These are phyloP conservation scores for Chelidonichthys spinosus DNA, from an alignment of 2,797 vertebrate genomes.

Conservation along the genomic window DNA sequence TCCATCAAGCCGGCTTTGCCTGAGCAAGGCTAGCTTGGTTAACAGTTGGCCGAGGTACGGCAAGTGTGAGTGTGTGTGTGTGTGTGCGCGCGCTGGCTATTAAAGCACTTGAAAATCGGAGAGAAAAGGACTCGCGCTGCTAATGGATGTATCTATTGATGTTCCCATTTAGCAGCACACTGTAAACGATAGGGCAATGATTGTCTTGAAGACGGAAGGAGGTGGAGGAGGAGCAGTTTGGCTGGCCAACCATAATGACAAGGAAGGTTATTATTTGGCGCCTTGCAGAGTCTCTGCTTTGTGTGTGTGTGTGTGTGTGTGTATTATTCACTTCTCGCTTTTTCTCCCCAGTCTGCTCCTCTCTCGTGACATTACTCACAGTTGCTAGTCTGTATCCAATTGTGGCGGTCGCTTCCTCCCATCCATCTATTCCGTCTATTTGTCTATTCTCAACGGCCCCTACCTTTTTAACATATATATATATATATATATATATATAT, in stretches of 20 bases:
- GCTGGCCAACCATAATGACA: constrained; percentile 72
- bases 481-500: too few relatives aligned
- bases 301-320: constrained; percentile 23
- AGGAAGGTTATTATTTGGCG: constrained; percentile 77
- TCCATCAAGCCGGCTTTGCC: constrained; percentile 59
- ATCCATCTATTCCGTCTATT: constrained; percentile 9
- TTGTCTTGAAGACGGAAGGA: constrained; percentile 70
- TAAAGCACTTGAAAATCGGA: constrained; percentile 75
- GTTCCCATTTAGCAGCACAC: constrained; percentile 76
- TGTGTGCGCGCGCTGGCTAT: constrained; percentile 48
- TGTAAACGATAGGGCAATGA: constrained; percentile 80
- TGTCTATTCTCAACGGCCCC: constrained; percentile 19
- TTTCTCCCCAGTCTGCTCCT: constrained; percentile 36
- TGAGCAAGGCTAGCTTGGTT: constrained; percentile 52
- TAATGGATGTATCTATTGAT: constrained; percentile 81
- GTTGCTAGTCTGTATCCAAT: constrained; percentile 48
- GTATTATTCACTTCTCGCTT: constrained; percentile 60
- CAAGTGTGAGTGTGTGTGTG: constrained; percentile 19
- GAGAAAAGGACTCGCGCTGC: constrained; percentile 64
- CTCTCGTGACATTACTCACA: constrained; percentile 59
- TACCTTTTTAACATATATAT: neutral
- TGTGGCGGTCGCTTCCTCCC: constrained; percentile 32
- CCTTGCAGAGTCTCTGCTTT: constrained; percentile 67
- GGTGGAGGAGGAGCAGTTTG: constrained; percentile 65
- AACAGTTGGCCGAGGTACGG: constrained; percentile 47